Conservation (phyloP, 2,888 invertebrate species). For the Limnephilus auricula region DNA sequence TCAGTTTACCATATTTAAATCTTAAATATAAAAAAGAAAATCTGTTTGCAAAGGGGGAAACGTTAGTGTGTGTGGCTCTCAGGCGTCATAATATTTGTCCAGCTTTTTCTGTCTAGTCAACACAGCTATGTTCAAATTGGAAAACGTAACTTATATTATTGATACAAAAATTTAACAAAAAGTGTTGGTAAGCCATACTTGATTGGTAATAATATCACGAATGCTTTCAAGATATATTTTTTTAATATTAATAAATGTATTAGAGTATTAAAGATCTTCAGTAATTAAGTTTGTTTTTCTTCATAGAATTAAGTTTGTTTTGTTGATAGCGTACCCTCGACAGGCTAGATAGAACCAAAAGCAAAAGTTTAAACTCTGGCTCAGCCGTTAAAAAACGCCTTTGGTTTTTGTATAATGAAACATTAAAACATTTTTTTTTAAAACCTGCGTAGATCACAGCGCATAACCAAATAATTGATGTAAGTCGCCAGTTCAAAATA, state of each 20-base stretch:
- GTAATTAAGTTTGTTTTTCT: too few species aligned
- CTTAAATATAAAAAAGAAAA: background rate
- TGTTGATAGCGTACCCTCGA: too few species aligned
- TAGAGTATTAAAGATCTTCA: too few species aligned
- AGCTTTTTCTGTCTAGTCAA: background rate
- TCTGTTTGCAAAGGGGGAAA: background rate
- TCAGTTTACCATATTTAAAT: background rate
- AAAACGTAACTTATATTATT: background rate
- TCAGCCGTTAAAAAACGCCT: background rate
- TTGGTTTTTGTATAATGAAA: background rate
- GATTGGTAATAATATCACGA: too few species aligned
- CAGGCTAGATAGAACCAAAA: background rate
- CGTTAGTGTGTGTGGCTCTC: background rate
- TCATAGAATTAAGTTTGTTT: too few species aligned
- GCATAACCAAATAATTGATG: background rate
- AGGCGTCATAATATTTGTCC: background rate
- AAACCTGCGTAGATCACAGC: background rate
- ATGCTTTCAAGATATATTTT: too few species aligned
- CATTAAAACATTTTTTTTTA: background rate
- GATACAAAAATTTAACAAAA: background rate
- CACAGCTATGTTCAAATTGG: background rate
- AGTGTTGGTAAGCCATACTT: background rate
- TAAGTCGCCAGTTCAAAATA: background rate
- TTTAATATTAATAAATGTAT: too few species aligned
- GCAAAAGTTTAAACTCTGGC: background rate